These are phyloP conservation scores for Euproctis similis DNA, from an alignment of 2,888 invertebrate species.

Conservation along the genomic window DNA sequence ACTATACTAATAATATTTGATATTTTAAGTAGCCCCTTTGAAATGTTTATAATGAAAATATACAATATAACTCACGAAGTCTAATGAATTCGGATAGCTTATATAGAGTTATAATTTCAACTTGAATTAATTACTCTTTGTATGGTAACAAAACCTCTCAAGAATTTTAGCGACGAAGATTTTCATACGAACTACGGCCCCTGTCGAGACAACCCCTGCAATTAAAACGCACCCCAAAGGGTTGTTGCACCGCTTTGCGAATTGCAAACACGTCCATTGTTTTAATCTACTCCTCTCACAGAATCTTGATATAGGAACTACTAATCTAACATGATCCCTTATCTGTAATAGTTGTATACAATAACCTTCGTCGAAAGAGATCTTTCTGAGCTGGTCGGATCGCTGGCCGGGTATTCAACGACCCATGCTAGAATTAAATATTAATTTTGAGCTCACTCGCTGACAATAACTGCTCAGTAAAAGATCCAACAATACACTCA, in stretches of 20 bases:
- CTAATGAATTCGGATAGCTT: too few relatives aligned
- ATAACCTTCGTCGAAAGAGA: slow-evolving; percentile 17
- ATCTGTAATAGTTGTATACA: slow-evolving; percentile 10
- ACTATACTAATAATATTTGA: too few relatives aligned
- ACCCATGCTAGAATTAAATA: slow-evolving; percentile 60
- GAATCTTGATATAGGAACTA: slow-evolving; percentile 44
- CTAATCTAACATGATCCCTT: slow-evolving; percentile 34
- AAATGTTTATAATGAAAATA: too few relatives aligned
- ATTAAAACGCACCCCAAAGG: slow-evolving; percentile 72
- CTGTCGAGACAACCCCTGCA: slow-evolving; percentile 50
- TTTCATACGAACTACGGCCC: slow-evolving; percentile 36
- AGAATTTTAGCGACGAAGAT: slow-evolving; percentile 49
- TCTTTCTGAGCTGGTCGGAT: slow-evolving; percentile 32
- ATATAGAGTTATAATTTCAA: too few relatives aligned
- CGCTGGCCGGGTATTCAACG: slow-evolving; percentile 35
- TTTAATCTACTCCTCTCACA: slow-evolving; percentile 60
- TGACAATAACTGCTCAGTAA: slow-evolving; percentile 20
- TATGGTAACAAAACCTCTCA: slow-evolving; percentile 31
- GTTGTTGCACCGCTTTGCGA: slow-evolving; percentile 63
- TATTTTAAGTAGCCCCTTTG: too few relatives aligned
- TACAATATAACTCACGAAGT: too few relatives aligned
- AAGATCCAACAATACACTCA: slow-evolving; percentile 3
- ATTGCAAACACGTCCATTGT: slow-evolving; percentile 73
- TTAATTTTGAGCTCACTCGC: slow-evolving; percentile 43
- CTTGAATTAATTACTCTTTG: too few relatives aligned